Base-by-base conservation (phyloP, 35 echinoderm and acorn worm species). In the Ophiothrix spiculata region DNA sequence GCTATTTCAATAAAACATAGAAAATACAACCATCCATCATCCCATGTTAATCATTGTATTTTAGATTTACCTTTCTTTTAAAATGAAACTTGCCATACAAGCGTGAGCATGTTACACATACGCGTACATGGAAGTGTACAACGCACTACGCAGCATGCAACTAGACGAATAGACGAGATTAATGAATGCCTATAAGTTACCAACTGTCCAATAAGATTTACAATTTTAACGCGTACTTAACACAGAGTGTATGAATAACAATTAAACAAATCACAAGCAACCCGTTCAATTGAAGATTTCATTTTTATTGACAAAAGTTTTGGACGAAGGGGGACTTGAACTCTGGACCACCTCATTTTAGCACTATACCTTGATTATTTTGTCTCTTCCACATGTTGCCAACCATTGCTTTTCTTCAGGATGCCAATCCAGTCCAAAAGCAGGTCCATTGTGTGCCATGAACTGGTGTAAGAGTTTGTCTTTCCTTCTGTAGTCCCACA, bases 301-400 rank as follows among this genome's bases (percentile, higher is more conserved):
- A 54, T 54, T 54, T 54, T 11, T 54, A 54, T 54, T 11, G 45
- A 8, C 8, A 54, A 54, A 8, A 54, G 8, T 54, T 8, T 11
- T 54, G 45, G 8, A 12, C 28, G 45, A 8, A 54, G 45, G 8
- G 21, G 45, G 45, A 21, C 21, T 54, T 54, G 45, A 54, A 54
- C 45, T 54, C 45, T 54, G 45, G 45, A 54, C 45, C 45, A 54
- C 21, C 8, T 54, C 45, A 8, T 54, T 21, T 21, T 54, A 11
- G 45, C 39, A 81, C 78, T 79, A 35, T n/a, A 99, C 96, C 92
- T 99, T 99, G 77, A 99, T 99, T 0, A 93, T 82, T 64, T 88
- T 99, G 42, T 99, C 96, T 79, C 96, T 85, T 35, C 96, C 96
- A 45, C 88, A 91, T 13, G 96, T 91, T 21, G 96, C 96, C 25